These are phyloP conservation scores for Caenorhabditis remanei DNA, from an alignment of 1,140 invertebrate genomes.

Conservation along the genomic window DNA sequence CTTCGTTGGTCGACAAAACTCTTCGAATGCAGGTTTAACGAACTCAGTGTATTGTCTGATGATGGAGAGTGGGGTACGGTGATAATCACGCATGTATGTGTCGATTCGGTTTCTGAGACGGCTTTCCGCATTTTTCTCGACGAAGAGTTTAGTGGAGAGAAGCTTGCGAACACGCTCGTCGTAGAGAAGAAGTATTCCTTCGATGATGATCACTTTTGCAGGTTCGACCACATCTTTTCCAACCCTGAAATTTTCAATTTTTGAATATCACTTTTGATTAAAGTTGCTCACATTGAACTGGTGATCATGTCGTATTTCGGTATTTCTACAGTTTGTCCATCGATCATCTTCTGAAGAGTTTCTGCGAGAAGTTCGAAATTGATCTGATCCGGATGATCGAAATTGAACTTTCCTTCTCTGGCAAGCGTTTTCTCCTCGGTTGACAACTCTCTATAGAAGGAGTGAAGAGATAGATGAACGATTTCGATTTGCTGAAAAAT, in stretches of 20 bases:
- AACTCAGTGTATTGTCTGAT: conserved; percentile 26
- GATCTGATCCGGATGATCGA: conserved; percentile 43
- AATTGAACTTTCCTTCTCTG: conserved; percentile 42
- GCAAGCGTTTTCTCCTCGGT: background rate
- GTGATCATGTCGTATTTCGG: conserved; percentile 44
- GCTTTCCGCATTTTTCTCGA: conserved; percentile 98
- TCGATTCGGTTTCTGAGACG: conserved; percentile 86
- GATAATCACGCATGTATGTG: conserved; percentile 48
- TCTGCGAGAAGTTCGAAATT: conserved; percentile 12
- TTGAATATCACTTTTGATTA: conserved; percentile 81
- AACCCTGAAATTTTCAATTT: conserved; percentile 14
- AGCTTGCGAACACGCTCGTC: conserved; percentile 91
- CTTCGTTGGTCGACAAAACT: conserved; percentile 98
- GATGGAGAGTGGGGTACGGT: conserved; percentile 16
- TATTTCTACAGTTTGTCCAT: conserved; percentile 40
- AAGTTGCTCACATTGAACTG: conserved; percentile 5
- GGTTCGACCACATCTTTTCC: conserved; percentile 84
- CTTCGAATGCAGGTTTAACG: conserved; percentile 98
- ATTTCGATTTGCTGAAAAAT: conserved; percentile 45
- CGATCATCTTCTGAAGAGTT: conserved; percentile 45
- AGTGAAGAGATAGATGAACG: conserved; percentile 39
- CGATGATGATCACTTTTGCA: conserved; percentile 96
- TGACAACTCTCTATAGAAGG: conserved; percentile 26
- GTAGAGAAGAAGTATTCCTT: conserved; percentile 98
- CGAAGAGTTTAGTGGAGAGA: conserved; percentile 99